These are phyloP conservation scores for Syrrhaptes paradoxus DNA, from an alignment of 2,113 vertebrate genomes.

Conservation along the genomic window DNA sequence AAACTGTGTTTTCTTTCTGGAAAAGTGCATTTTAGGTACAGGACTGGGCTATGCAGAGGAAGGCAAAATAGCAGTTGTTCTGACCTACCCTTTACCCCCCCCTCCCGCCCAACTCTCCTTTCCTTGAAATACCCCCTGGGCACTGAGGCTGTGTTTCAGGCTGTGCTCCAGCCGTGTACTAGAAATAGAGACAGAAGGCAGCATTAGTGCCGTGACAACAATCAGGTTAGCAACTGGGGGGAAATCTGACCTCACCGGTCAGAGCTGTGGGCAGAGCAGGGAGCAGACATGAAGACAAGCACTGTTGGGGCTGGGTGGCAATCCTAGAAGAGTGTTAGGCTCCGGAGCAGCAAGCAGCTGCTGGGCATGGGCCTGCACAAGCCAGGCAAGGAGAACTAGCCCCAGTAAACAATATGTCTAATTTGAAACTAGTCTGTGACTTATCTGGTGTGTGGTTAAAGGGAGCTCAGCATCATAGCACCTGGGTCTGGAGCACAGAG, in stretches of 20 bases:
- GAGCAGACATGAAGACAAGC: rapidly evolving
- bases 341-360: background rate
- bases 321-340: too few relatives aligned
- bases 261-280: background rate
- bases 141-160: background rate
- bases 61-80: background rate
- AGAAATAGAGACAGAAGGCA: background rate
- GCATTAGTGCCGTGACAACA: rapidly evolving
- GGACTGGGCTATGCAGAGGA: background rate
- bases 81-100: rapidly evolving
- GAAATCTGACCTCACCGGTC: background rate
- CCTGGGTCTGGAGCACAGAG: too few relatives aligned
- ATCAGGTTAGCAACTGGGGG: background rate
- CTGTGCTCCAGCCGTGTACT: background rate
- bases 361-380: background rate
- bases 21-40: too few relatives aligned
- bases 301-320: rapidly evolving
- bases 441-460: rapidly evolving
- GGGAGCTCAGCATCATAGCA: rapidly evolving
- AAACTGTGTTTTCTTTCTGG: background rate
- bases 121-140: background rate
- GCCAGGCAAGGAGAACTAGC: background rate
- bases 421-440: rapidly evolving
- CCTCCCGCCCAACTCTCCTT: background rate
- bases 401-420: background rate